Conservation (phyloP, 2,888 invertebrate genomes). For the Ferrisia virgata region DNA sequence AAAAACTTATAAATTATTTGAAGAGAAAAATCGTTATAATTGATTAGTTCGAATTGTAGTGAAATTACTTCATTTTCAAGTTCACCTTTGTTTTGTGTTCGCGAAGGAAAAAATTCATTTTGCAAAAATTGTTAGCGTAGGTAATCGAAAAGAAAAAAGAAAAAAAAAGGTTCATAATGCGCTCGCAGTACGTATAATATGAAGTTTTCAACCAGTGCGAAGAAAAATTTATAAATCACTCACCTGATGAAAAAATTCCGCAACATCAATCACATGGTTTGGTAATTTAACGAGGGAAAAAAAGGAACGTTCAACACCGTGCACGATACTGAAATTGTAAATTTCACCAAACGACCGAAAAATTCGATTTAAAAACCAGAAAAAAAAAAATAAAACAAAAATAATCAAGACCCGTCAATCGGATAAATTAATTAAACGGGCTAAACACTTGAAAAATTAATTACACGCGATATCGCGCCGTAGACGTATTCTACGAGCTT, state of each 20-base stretch:
- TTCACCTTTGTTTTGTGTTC: too few relatives aligned
- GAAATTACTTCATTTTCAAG: too few relatives aligned
- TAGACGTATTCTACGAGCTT: not conserved
- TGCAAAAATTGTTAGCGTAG: too few relatives aligned
- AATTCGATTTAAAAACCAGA: not conserved
- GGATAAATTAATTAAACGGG: constrained; percentile 4
- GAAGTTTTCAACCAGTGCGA: too few relatives aligned
- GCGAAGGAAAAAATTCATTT: too few relatives aligned
- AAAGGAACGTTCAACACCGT: not conserved
- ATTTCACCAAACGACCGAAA: not conserved
- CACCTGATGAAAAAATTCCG: not conserved
- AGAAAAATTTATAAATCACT: not conserved
- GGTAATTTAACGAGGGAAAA: not conserved
- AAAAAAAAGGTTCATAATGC: too few relatives aligned
- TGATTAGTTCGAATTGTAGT: too few relatives aligned
- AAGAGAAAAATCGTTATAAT: too few relatives aligned
- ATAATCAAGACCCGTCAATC: not conserved
- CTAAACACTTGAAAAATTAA: not conserved
- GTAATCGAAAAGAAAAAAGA: too few relatives aligned
- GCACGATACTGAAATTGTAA: not conserved
- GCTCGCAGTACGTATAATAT: too few relatives aligned
- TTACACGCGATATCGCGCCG: constrained; percentile 11
- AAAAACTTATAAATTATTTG: too few relatives aligned
- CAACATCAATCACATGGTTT: not conserved
- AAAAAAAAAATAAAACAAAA: not conserved